Evolutionary conservation across 2,797 vertebrate genomes (phyloP), one percentile per base, ranked within the genome.

Genomic region (Coendou prehensilis): DNA sequence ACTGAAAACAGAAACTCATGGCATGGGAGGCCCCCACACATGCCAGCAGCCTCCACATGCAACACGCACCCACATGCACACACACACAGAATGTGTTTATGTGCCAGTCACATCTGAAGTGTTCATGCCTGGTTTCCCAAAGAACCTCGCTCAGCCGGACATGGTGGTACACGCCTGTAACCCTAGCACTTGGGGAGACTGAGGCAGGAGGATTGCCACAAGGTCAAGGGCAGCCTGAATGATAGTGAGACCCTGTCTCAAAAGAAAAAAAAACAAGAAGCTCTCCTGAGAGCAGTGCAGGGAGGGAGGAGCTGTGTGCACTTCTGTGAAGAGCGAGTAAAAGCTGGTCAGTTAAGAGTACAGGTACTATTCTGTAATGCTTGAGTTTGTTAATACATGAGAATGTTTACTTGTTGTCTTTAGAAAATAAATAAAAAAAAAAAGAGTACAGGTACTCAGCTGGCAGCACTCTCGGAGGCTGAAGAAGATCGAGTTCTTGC

Each of bases 1-100:
- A 33, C 64, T 8, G 2, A 22, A 5, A 13, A 23, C 30, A 4
- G 67, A 50, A 20, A 37, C 11, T 8, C 1, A 0, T 5, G 45
- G 45, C 2, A 45, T 41, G 30, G 78, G 54, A 33, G 33, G 9
- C 11, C 28, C 30, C n/a, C 8, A 7, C 10, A 4, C 11, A 63
- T 37, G 7, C 22, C 9, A 18, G 33, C 47, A 61, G 13, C 50
- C 71, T 57, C 69, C 20, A 7, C 30, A 26, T 45, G 73, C 23
- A 75, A 7, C 23, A 23, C 22, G 2, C 2, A 3, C 41, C 10
- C 71, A 14, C 22, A 14, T 10, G 22, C 20, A 10, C 69, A 23
- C 37, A 22, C n/a, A 22, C n/a, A 71, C 22, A 13, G 10, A 26
- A 10, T 14, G 71, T 45, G 45, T 75, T 73, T 41, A 15, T 64